Conservation (phyloP, 37 sponge, comb jelly and placozoan species). For the Hexactinellida sp. region DNA sequence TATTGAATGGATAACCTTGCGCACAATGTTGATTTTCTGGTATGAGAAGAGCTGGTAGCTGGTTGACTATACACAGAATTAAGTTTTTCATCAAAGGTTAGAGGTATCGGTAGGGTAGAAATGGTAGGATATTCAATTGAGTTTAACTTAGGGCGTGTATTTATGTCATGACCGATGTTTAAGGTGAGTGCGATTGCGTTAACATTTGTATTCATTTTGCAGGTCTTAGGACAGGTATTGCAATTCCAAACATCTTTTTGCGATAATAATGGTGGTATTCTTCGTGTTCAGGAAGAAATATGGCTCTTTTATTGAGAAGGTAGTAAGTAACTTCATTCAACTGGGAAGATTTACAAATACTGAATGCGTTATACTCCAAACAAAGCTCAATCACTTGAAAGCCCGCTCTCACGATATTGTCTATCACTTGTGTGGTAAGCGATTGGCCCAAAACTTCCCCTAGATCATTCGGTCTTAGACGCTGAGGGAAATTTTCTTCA, state of each 20-base stretch:
- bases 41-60: not conserved
- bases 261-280: not conserved
- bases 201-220: not conserved
- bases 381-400: too few species aligned
- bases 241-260: not conserved
- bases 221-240: not conserved
- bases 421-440: too few species aligned
- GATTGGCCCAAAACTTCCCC: too few species aligned
- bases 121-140: not conserved
- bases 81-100: not conserved
- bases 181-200: not conserved
- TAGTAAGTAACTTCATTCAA: not conserved
- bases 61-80: not conserved
- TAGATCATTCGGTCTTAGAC: too few species aligned
- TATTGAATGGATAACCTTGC: not conserved
- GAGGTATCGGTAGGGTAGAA: not conserved
- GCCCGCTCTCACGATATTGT: too few species aligned
- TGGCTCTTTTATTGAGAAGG: not conserved
- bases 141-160: not conserved
- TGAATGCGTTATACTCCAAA: not conserved
- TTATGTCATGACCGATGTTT: not conserved
- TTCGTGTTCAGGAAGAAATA: not conserved
- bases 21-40: not conserved
- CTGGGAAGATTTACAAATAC: not conserved
- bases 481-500: too few species aligned